phyloP scores from a whole-genome alignment of 2,888 invertebrate genomes.

The Apoderus coryli region DNA sequence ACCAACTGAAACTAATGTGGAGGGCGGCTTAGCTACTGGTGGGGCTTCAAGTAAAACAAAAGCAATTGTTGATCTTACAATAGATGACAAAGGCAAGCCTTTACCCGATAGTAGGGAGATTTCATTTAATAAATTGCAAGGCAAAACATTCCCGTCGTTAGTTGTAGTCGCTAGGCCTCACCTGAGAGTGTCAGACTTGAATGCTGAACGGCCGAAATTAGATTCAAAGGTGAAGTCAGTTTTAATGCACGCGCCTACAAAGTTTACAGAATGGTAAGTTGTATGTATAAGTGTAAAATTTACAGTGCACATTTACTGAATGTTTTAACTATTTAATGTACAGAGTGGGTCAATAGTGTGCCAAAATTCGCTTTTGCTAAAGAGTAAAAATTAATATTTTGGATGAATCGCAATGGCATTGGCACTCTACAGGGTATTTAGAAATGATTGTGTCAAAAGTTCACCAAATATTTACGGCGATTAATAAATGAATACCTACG shows the following conservation, averaged over 20 bases:
- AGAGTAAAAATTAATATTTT: too few relatives aligned
- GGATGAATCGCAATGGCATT: too few relatives aligned
- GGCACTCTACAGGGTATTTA: too few relatives aligned
- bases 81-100: slow-evolving; percentile 44
- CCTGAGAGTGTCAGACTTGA: slow-evolving; percentile 51
- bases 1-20: slow-evolving; percentile 56
- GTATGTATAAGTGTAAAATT: too few relatives aligned
- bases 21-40: slow-evolving; percentile 56
- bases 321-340: too few relatives aligned
- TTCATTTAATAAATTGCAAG: slow-evolving; percentile 61
- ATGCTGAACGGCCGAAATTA: slow-evolving; percentile 44
- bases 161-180: slow-evolving; percentile 73
- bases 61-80: slow-evolving; percentile 46
- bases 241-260: slow-evolving; percentile 65
- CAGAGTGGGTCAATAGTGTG: too few relatives aligned
- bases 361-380: too few relatives aligned
- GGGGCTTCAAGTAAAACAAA: slow-evolving; percentile 13
- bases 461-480: too few relatives aligned
- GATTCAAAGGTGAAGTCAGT: slow-evolving; percentile 74
- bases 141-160: slow-evolving; percentile 74
- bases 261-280: slow-evolving; percentile 68
- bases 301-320: too few relatives aligned
- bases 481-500: too few relatives aligned
- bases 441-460: too few relatives aligned
- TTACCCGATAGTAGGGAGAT: slow-evolving; percentile 58